Base-by-base conservation (phyloP, 2,888 invertebrate genomes). In the Drosophila pseudotalamancana region DNA sequence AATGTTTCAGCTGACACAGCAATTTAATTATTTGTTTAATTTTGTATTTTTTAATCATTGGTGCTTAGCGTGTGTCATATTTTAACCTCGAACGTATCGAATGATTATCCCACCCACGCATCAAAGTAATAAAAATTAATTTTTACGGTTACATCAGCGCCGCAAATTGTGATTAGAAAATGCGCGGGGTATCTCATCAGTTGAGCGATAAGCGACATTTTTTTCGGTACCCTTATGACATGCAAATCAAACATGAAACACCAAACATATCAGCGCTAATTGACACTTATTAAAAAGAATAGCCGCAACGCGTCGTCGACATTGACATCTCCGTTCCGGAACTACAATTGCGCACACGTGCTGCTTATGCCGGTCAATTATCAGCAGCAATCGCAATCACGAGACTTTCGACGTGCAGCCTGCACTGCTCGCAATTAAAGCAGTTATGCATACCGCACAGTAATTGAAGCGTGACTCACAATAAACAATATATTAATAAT, bases 201-300 rank as follows among this genome's bases (percentile, higher is more conserved):
- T 57, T 55, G 53, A 57, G 53, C 53, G 81, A 80, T 87, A 84
- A 86, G 74, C 11, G 14, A 4, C 37, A 40, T 59, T 39, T 54
- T 53, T 61, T 39, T 19, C 3, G 12, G 4, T 27, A 51, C 27
- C 42, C 23, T 21, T 40, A 27, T 48, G 50, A 19, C 74, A 53
- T 39, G 49, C 49, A 61, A 59, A 78, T 63, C 57, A 40, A 56
- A 53, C 46, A 75, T 68, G 32, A 53, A 67, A 61, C 45, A 40
- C 48, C 43, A 57, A 53, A 49, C 60, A 71, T 59, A 77, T 77
- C 68, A 84, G 55, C 46, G 42, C 48, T 66, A 77, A 77, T 85
- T 82, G 82, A 85, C 82, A 85, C 48, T 85, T 85, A 82, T 82
- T 82, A 82, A 78, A 70, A 68, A 34, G 39, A 35, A 54, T 35